Evolutionary conservation across 2,113 vertebrate genomes (phyloP), one percentile per base, ranked within the genome.

Genomic region (western clawed frog (Xenopus tropicalis)): DNA sequence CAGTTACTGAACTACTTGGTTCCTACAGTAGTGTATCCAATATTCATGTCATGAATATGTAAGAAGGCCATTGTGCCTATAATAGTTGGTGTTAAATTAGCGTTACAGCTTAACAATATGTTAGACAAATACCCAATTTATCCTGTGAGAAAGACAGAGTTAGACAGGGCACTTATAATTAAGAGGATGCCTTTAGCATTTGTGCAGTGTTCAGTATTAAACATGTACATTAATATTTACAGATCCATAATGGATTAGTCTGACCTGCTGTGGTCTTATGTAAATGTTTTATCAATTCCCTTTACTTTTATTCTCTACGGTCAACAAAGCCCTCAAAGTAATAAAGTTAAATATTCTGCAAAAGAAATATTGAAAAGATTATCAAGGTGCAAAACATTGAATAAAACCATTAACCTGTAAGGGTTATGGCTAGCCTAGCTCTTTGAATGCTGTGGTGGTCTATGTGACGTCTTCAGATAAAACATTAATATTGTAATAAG

Each of bases 1-100:
- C n/a, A 72, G 54, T 23, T 65, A 61, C 63, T 65, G 21, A 20
- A 72, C 51, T 72, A 43, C 57, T 72, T 72, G 46, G 29, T 29
- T 64, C 23, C 61, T 64, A 19, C 12, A 21, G 37, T 43, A 20
- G 16, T n/a, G 56, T 7, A 43, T 19, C n/a, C 21, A 23, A 24
- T 59, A 59, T 59, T 59, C 14, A 23, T 48, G 11, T 17, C 46
- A 48, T 43, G 51, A 56, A 65, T 37, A 61, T 46, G 42, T 43
- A 42, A 61, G 54, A n/a, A 16, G 46, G 51, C 44, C n/a, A 42
- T 48, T 57, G 51, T 57, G 11, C 14, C 43, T 65, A 61, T 23
- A 21, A 64, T n/a, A 64, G 3, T 22, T 64, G 56, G 46, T 24
- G 42, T 52, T 59, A 64, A 37, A 64, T 64, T 63, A 70, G 21